Conservation (phyloP, 2,888 invertebrate genomes). For the Boloria euphrosyne region DNA sequence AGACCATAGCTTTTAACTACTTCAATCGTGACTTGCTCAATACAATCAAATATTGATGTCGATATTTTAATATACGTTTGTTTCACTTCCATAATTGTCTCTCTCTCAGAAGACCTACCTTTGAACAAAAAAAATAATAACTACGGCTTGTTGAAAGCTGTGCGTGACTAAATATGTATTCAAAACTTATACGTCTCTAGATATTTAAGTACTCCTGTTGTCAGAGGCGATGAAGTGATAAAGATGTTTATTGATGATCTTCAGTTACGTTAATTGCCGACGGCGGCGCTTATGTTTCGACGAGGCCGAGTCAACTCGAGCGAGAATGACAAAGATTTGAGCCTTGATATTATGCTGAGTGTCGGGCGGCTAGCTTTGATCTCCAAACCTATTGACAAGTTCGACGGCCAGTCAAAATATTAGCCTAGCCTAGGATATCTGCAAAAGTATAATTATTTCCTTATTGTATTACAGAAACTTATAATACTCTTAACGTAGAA, state of each 20-base stretch:
- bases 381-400: conserved; percentile 59
- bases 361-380: conserved; percentile 71
- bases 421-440: conserved; percentile 51
- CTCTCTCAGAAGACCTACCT: conserved; percentile 5
- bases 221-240: conserved; percentile 79
- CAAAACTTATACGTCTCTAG: conserved; percentile 68
- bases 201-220: conserved; percentile 68
- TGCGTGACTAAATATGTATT: conserved; percentile 72
- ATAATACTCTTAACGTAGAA: conserved; percentile 5
- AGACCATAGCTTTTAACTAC: conserved; percentile 50
- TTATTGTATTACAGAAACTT: neutral
- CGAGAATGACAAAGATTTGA: conserved; percentile 77
- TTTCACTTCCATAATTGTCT: conserved; percentile 9
- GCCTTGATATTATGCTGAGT: conserved; percentile 60
- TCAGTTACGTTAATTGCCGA: conserved; percentile 78
- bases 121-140: conserved; percentile 37
- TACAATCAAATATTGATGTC: conserved; percentile 29
- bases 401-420: conserved; percentile 75
- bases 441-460: neutral
- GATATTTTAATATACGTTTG: conserved; percentile 28
- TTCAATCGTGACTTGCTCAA: conserved; percentile 36
- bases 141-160: conserved; percentile 57
- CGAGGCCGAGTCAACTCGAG: conserved; percentile 61
- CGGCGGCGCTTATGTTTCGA: conserved; percentile 72
- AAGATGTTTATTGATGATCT: conserved; percentile 81